These are phyloP conservation scores for Ranitomeya imitator DNA, from an alignment of 2,113 vertebrate species.

Conservation along the genomic window DNA sequence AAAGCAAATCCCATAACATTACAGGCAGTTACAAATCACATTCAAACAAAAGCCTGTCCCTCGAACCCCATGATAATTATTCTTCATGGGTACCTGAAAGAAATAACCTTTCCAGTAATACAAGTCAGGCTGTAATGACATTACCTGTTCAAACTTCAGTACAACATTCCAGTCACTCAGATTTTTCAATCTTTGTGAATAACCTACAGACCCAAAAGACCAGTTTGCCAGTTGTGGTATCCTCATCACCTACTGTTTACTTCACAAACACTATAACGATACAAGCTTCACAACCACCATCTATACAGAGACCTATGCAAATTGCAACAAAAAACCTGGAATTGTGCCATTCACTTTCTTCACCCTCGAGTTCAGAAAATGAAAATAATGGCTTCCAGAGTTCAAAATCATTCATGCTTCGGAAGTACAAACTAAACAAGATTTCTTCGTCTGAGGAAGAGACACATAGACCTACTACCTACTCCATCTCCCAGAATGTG, in stretches of 20 bases:
- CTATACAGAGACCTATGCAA: neutral
- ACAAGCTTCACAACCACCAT: neutral
- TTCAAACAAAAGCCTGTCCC: neutral
- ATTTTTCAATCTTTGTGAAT: neutral
- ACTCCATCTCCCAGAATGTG: neutral
- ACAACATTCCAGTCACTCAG: neutral
- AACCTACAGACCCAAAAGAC: conserved; percentile 6
- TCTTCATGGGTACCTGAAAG: neutral
- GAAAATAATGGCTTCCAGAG: conserved; percentile 68
- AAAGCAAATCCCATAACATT: neutral
- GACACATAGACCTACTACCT: neutral
- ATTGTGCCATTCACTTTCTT: conserved; percentile 29
- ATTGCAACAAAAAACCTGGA: neutral
- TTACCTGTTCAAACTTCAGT: neutral
- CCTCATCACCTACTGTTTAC: neutral
- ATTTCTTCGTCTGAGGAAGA: neutral
- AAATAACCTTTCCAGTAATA: neutral
- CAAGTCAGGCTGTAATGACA: neutral
- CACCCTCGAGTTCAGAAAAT: conserved; percentile 54
- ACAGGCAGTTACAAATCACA: conserved; percentile 37
- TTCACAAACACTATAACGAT: neutral
- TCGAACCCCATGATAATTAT: neutral
- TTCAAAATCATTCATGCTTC: conserved; percentile 71
- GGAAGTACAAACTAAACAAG: conserved; percentile 72
- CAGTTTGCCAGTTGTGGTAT: neutral